A percentile compares a stretch with the other conserved stretches of the same genome.
Evolutionary conservation across 92 coral and sea anemone species (phyloP).

Genomic region (Palythoa caribaeorum): DNA sequence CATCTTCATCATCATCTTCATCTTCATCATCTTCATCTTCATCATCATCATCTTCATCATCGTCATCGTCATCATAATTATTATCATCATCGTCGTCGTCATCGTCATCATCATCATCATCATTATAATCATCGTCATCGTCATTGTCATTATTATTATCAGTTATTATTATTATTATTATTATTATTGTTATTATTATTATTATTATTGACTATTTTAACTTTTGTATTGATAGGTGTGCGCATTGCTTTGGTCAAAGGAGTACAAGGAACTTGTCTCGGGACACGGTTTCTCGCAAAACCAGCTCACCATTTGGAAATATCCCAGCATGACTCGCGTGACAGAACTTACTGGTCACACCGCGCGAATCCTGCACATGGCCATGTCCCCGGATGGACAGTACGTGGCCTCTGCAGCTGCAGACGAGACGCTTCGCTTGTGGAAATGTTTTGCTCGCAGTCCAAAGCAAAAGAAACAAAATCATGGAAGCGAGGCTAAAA

Average conservation of each 20-base stretch:
- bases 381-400: slow-evolving; percentile 96
- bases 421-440: slow-evolving; percentile 93
- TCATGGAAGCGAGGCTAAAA: slow-evolving; percentile 48
- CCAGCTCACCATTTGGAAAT: slow-evolving; percentile 96
- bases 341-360: slow-evolving; percentile 88
- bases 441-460: slow-evolving; percentile 90
- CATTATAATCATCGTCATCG: no score
- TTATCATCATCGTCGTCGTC: no score
- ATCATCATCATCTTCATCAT: no score
- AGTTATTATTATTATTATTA: no score
- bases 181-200: not conserved
- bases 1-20: not conserved
- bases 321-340: slow-evolving; percentile 91
- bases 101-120: no score
- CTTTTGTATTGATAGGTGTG: slow-evolving; percentile 66
- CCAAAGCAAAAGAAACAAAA: slow-evolving; percentile 72
- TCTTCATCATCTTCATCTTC: no score
- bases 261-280: slow-evolving; percentile 87
- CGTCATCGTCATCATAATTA: no score
- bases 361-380: slow-evolving; percentile 88
- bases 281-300: slow-evolving; percentile 94
- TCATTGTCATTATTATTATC: no score
- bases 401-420: slow-evolving; percentile 95
- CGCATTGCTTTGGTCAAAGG: slow-evolving; percentile 90
- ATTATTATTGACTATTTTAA: not conserved